Base-by-base conservation (phyloP, 2,797 vertebrate genomes). In the Monodelphis domestica region DNA sequence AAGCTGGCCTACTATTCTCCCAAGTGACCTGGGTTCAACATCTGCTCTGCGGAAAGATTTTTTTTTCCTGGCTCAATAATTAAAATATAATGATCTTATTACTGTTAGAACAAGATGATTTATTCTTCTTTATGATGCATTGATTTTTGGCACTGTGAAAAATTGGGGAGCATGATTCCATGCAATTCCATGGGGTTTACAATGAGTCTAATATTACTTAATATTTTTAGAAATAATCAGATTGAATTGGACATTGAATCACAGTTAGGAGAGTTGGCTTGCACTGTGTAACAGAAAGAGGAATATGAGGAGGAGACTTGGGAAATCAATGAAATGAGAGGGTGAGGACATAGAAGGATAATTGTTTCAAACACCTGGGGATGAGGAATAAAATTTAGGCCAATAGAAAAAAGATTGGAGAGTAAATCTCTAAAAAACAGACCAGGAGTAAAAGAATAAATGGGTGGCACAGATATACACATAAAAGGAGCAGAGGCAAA, bases 11-110 rank as follows among this genome's bases (percentile, higher is more conserved):
- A 78, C 52, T 97, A 93, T 97, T 97, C 89, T 97, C 96, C 95
- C 96, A 96, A 94, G 92, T 95, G 97, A 96, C 96, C 95, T 93
- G 87, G 53, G 95, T 96, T 96, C 96, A 97, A 97, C 97, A 97
- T 97, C 97, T 97, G 97, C 93, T 97, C 95, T 92, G 92, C 94
- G 94, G 96, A 97, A 96, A 95, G 63, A 45, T 53, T 95, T 94
- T 95, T 63, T 70, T 84, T 84, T 12, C 95, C 92, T 97, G 92
- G 87, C 92, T 92, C 91, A 95, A 91, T 96, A 97, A 97, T 97
- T 97, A 97, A 97, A 97, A 97, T 96, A 93, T 50, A 88, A 95
- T 97, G 97, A 96, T 97, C 96, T 97, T 97, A 97, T 97, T 97
- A 97, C 96, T 96, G 96, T 97, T 96, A 84, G 96, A 97, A 97